Evolutionary conservation across 2,888 invertebrate species (phyloP).

Genomic region (Dasypolia templi): DNA sequence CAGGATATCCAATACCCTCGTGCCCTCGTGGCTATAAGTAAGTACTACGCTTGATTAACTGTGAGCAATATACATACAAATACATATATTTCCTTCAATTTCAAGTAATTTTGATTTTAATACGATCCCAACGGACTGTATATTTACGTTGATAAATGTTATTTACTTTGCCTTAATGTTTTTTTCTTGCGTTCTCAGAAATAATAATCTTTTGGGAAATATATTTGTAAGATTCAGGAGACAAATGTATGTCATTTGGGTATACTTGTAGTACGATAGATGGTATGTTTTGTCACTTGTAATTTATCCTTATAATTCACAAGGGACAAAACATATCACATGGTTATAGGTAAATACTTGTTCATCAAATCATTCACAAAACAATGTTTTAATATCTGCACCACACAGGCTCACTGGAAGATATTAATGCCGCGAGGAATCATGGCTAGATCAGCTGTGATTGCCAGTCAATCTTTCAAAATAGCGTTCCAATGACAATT

Average conservation of each 20-base stretch:
- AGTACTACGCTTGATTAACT: slow-evolving; percentile 8
- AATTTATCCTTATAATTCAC: too few relatives aligned
- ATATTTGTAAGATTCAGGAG: slow-evolving; percentile 19
- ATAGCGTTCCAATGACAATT: not conserved
- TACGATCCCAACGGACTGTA: slow-evolving; percentile 16
- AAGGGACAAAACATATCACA: too few relatives aligned
- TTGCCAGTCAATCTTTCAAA: not conserved
- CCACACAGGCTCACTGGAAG: not conserved
- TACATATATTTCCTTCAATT: too few relatives aligned
- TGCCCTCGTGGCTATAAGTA: slow-evolving; percentile 15
- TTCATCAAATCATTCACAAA: not conserved
- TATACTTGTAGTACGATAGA: slow-evolving; percentile 5
- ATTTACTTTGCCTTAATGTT: slow-evolving; percentile 16
- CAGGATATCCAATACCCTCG: slow-evolving; percentile 23
- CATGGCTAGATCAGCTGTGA: not conserved
- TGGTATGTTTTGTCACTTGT: not conserved
- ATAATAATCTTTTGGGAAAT: slow-evolving; percentile 8
- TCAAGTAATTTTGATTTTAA: not conserved
- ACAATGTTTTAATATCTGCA: too few relatives aligned
- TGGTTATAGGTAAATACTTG: not conserved
- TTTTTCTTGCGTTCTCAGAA: slow-evolving; percentile 23
- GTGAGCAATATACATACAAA: slow-evolving; percentile 16
- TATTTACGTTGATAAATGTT: slow-evolving; percentile 15
- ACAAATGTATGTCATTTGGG: slow-evolving; percentile 14
- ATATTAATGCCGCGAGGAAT: not conserved